Percentiles rank a stretch among this genome's conserved stretches.
phyloP scores from a whole-genome alignment of 2,113 vertebrate species.

The Ailuropoda melanoleuca region DNA sequence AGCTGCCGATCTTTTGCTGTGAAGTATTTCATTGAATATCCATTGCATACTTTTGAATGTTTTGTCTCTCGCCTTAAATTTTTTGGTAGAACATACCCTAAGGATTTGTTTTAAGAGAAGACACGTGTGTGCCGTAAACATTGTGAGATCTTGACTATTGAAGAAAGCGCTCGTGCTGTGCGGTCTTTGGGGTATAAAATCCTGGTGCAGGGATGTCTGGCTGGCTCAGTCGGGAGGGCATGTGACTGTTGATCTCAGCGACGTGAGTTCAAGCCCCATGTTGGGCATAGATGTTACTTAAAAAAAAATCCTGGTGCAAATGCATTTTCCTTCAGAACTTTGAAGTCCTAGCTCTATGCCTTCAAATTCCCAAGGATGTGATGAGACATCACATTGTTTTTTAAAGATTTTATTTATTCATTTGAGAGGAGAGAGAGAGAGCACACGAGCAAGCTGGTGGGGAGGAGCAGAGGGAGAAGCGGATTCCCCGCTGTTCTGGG shows the following conservation, averaged over 20 bases:
- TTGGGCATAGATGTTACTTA: not conserved
- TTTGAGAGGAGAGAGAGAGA: too few species aligned
- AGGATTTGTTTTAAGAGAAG: not conserved
- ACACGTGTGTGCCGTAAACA: not conserved
- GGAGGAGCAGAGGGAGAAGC: too few species aligned
- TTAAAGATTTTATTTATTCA: too few species aligned
- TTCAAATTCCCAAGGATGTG: not conserved
- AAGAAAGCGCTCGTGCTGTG: not conserved
- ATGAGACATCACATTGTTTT: not conserved
- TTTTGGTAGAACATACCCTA: not conserved
- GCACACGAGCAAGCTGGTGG: too few species aligned
- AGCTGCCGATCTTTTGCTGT: fast-evolving
- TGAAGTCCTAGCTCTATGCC: not conserved
- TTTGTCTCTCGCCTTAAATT: not conserved
- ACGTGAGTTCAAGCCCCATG: not conserved
- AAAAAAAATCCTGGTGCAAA: not conserved
- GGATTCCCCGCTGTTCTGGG: too few species aligned
- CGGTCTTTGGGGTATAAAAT: not conserved
- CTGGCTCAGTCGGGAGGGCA: not conserved
- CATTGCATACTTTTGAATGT: not conserved
- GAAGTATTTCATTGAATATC: fast-evolving
- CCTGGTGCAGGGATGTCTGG: not conserved
- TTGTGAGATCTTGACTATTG: not conserved
- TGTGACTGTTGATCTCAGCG: not conserved
- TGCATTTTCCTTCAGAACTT: not conserved